These are phyloP conservation scores for Caenorhabditis tropicalis DNA, from an alignment of 1,140 invertebrate species.

Conservation along the genomic window DNA sequence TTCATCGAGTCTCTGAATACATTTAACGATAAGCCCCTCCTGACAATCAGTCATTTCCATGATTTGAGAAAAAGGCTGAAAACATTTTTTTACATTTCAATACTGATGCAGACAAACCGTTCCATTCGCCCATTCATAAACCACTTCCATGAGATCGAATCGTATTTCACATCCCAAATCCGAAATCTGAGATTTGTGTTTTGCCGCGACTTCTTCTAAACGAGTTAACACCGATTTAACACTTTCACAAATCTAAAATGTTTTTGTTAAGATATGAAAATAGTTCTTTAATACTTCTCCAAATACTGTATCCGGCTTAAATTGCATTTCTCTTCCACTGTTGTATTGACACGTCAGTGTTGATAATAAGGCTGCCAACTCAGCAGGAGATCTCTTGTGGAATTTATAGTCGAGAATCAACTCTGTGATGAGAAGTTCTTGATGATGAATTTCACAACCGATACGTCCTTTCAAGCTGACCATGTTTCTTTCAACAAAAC, in stretches of 20 bases:
- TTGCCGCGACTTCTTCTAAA: conserved; percentile 74
- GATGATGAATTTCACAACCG: conserved; percentile 90
- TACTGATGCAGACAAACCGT: conserved; percentile 74
- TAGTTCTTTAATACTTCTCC: too few species aligned
- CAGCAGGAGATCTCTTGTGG: conserved; percentile 77
- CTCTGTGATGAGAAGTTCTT: conserved; percentile 91
- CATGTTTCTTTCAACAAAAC: conserved; percentile 72
- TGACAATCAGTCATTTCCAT: conserved; percentile 91
- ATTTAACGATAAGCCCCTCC: conserved; percentile 96
- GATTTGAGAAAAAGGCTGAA: conserved; percentile 87
- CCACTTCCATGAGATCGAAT: conserved; percentile 89
- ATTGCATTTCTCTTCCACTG: conserved; percentile 73
- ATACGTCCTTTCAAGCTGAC: conserved; percentile 85
- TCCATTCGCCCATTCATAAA: conserved; percentile 86
- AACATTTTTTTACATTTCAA: conserved; percentile 58
- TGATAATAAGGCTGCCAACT: conserved; percentile 80
- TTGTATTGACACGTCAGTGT: conserved; percentile 78
- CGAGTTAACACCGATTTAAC: conserved; percentile 74
- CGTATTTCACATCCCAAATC: conserved; percentile 77
- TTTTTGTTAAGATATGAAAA: too few species aligned
- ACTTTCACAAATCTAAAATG: conserved; percentile 75
- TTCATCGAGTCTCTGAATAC: conserved; percentile 94
- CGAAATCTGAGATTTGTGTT: conserved; percentile 68
- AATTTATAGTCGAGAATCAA: conserved; percentile 91
- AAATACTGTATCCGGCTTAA: conserved; percentile 43